Evolutionary conservation across 2,797 vertebrate genomes (phyloP), one percentile per base, ranked within the genome.

Genomic region (Microchirus variegatus): DNA sequence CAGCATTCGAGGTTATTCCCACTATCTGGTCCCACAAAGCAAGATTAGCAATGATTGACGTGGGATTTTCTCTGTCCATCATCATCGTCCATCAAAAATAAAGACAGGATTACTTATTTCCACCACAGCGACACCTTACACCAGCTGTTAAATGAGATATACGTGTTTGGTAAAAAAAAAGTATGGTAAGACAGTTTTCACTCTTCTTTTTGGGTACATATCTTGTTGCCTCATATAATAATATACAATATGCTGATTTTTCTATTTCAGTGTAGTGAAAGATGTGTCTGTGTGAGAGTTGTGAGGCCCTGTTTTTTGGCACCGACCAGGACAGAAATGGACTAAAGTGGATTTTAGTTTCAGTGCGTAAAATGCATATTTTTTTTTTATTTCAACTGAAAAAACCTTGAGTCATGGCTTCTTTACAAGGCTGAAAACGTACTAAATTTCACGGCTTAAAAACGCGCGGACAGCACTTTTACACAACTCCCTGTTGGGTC

Each of bases 81-180:
- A 38, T 66, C 18, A 36, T 66, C 48, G 10, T 3, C 63, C 16
- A 67, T 62, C 54, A 51, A 66, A 8, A 54, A 53, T 1, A 37
- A 38, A 43, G 22, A 48, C 63, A 35, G n/a, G 17, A 62, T 66
- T 57, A 18, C 19, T 44, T 9, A 7, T 36, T 14, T 48, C 35
- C 42, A n/a, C 52, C 58, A 0, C 67, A 41, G 58, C 60, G 51
- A 48, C 57, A 55, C 56, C 45, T 63, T 41, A 31, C 65, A 57
- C 67, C 82, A 83, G 79, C 81, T 83, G 80, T 73, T 78, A 22
- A 37, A 16, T 48, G 17, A 51, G 65, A 76, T n/a, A n/a, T n/a
- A n/a, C n/a, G n/a, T 55, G 17, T 56, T 16, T 42, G 5, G 1
- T 41, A 4, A 11, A 4, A 59, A 5, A 63, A 67, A 84, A 60